A percentile compares a stretch with the other conserved stretches of the same genome.
Evolutionary conservation across 1,140 invertebrate species (phyloP).

Genomic region (Dinothrombium tinctorium): DNA sequence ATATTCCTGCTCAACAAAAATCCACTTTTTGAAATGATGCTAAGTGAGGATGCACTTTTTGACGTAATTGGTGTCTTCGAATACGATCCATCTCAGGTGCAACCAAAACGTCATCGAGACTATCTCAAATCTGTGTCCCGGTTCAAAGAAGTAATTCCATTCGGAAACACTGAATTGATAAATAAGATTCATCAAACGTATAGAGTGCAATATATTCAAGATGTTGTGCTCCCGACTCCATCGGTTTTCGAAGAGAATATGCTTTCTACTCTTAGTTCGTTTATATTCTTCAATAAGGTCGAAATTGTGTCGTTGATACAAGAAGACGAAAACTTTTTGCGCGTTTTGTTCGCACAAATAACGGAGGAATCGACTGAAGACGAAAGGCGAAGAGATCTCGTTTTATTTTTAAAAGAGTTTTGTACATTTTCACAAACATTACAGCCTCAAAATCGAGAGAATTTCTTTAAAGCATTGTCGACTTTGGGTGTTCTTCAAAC

Average conservation of each 20-base stretch:
- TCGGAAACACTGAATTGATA: slow-evolving; percentile 75
- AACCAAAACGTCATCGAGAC: slow-evolving; percentile 71
- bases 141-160: slow-evolving; percentile 73
- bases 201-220: slow-evolving; percentile 97
- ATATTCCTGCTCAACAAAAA: slow-evolving; percentile 97
- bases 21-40: slow-evolving; percentile 89
- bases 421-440: slow-evolving; percentile 97
- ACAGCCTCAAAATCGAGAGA: slow-evolving; percentile 84
- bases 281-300: slow-evolving; percentile 99
- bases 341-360: slow-evolving; percentile 76
- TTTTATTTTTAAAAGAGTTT: slow-evolving; percentile 95
- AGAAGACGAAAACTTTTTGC: slow-evolving; percentile 89
- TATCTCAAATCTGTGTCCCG: slow-evolving; percentile 48
- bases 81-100: slow-evolving; percentile 64
- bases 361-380: slow-evolving; percentile 63
- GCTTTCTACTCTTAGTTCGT: slow-evolving; percentile 84
- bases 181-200: slow-evolving; percentile 99
- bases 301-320: slow-evolving; percentile 97
- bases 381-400: slow-evolving; percentile 66
- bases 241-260: slow-evolving; percentile 98
- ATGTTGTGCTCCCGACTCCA: slow-evolving; percentile 94
- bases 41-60: slow-evolving; percentile 42
- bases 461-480: slow-evolving; percentile 83
- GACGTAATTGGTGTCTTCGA: slow-evolving; percentile 96
- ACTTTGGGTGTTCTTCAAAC: slow-evolving; percentile 75